A percentile compares a stretch with the other conserved stretches of the same genome.
These are phyloP conservation scores for Nycteola revayana DNA, from an alignment of 2,888 invertebrate genomes.

Conservation along the genomic window DNA sequence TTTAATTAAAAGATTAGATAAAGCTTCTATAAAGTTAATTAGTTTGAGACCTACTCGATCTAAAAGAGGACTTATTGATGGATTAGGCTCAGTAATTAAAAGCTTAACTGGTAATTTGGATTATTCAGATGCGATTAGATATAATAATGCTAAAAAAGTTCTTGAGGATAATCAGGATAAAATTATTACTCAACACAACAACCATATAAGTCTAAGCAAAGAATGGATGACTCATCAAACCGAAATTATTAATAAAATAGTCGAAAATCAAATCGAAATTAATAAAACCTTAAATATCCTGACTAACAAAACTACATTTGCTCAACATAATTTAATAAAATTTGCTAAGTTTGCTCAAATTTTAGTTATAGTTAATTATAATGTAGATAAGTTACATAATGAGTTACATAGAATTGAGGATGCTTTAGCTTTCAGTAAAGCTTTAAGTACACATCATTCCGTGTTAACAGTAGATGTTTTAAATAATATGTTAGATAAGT, in stretches of 20 bases:
- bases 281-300: background rate
- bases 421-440: background rate
- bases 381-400: background rate
- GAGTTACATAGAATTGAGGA: background rate
- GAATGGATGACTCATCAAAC: background rate
- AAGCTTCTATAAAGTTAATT: background rate
- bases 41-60: background rate
- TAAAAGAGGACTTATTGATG: constrained; percentile 1
- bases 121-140: background rate
- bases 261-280: background rate
- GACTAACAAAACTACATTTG: background rate
- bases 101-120: constrained; percentile 1
- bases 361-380: background rate
- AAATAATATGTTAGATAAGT: background rate
- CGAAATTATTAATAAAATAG: background rate
- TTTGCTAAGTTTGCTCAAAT: background rate
- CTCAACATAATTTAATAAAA: background rate
- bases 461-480: background rate
- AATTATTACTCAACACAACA: background rate
- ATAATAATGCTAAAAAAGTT: background rate
- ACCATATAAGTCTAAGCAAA: background rate
- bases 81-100: constrained; percentile 6
- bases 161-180: background rate
- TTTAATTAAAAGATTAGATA: background rate
- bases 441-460: background rate